Evolutionary conservation across 2,888 invertebrate genomes (phyloP), one percentile per base, ranked within the genome.

Genomic region (Clostera curtula): DNA sequence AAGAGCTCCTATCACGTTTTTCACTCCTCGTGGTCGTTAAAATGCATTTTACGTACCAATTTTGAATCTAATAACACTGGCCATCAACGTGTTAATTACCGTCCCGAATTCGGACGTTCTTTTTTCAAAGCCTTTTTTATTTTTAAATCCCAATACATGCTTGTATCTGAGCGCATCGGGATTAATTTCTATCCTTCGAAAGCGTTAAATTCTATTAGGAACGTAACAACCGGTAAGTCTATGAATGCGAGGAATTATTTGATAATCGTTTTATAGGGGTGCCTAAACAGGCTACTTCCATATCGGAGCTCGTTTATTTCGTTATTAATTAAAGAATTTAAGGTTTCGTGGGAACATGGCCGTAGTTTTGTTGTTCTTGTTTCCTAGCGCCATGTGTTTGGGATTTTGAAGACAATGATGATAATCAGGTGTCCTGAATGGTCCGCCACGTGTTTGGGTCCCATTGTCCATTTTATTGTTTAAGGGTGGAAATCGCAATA

Each of bases 181-280:
- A 49, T 48, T 52, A 52, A 59, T 61, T 58, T 47, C 43, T 50
- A 56, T 56, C 54, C 48, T 46, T 55, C 28, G 42, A 56, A 53
- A 52, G 55, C 74, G 73, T 73, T 72, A 69, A 79, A 75, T 75
- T 65, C 64, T 72, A 70, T 72, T 70, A 67, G 40, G 56, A 56
- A 44, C 55, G 58, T 61, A 65, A 68, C 59, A 56, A 65, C 59
- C 58, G 66, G 67, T 70, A 69, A 53, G 62, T 54, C 53, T 54
- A 52, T 61, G 60, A 63, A 65, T 61, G 64, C 55, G 54, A 46
- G 62, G 69, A 65, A 67, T 73, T 66, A 72, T 74, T 77, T 70
- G 73, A 71, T 80, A 76, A 82, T 79, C 73, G 79, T 75, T 82
- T 80, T 80, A 82, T 68, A 67, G 68, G 73, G 74, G 70, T 70